A percentile compares a stretch with the other conserved stretches of the same genome.
phyloP scores from a whole-genome alignment of 2,888 invertebrate species.

The Abscondita cerata region DNA sequence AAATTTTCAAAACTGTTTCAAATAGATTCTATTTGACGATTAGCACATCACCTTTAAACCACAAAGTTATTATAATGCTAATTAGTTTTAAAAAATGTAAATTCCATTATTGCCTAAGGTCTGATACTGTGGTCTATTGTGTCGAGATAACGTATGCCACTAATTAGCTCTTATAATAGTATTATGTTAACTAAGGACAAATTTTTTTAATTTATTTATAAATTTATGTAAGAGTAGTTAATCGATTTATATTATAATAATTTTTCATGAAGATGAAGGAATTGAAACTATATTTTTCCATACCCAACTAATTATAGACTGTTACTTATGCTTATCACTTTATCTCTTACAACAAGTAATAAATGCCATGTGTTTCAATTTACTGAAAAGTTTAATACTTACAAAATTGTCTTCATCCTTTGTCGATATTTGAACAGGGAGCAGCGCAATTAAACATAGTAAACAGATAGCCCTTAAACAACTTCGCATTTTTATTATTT shows the following conservation, averaged over 20 bases:
- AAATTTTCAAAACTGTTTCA: too few species aligned
- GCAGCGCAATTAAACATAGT: slow-evolving; percentile 9
- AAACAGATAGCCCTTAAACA: slow-evolving; percentile 8
- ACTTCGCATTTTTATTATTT: slow-evolving; percentile 19
- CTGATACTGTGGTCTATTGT: too few species aligned
- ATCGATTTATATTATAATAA: background rate
- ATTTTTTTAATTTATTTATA: too few species aligned
- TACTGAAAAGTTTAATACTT: slow-evolving; percentile 28
- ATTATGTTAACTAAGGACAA: too few species aligned
- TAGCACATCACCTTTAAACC: too few species aligned
- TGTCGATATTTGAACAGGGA: slow-evolving; percentile 9
- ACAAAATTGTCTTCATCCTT: slow-evolving; percentile 43
- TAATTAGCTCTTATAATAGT: too few species aligned
- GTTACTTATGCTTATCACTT: background rate
- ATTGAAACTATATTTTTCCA: background rate
- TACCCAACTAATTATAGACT: background rate
- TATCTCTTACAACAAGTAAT: background rate
- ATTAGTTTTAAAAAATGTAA: too few species aligned
- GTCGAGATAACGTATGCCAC: too few species aligned
- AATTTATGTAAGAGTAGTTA: background rate
- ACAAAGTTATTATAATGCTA: too few species aligned
- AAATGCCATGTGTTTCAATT: background rate
- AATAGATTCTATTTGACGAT: too few species aligned
- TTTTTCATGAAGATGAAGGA: too few species aligned
- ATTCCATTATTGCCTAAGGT: too few species aligned